Base-by-base conservation (phyloP, 2,888 invertebrate genomes). In the Opisthograptis luteolata region DNA sequence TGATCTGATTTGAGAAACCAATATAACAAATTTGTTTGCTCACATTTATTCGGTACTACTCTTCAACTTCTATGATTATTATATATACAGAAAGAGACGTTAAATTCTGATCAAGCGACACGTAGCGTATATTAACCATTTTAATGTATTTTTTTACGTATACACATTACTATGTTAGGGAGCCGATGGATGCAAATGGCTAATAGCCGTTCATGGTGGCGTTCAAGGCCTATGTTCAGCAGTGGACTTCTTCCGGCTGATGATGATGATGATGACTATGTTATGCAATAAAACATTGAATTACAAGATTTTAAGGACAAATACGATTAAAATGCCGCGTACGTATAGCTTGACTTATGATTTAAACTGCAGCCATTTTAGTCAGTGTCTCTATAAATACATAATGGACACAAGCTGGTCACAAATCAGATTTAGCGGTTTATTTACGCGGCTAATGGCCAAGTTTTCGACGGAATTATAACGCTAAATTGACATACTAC, bases 391-490 rank as follows among this genome's bases (percentile, higher is more conserved):
- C 42, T 34, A 63, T 68, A 68, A 62, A 68, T 61, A 60, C 48
- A 55, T 43, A 55, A 64, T 60, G 58, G 54, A 56, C 43, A 58
- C 24, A 8, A 30, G 25, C 30, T 39, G 35, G 32, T 40, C 55
- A 53, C 53, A 43, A 62, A 57, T 51, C 56, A 52, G 55, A 55
- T 49, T 62, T 36, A 58, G 57, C 49, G 60, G 58, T 46, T 58
- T 59, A 57, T 66, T 68, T 62, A 60, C 59, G 51, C 36, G 43
- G 37, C 51, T 62, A 68, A 67, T 53, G 37, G 24, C 10, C 43
- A 34, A 25, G 19, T 42, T 53, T 50, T 28, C 34, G 35, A 44
- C 41, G 9, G 8, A 28, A 36, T 36, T 44, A 22, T 22, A 30
- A 10, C 14, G 15, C 22, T 12, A 32, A 10, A 22, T 41, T 22